Percentiles rank a stretch among this genome's conserved stretches.
These are phyloP conservation scores for Apostichopus parvimensis DNA, from an alignment of 35 echinoderm and acorn worm genomes.

Conservation along the genomic window DNA sequence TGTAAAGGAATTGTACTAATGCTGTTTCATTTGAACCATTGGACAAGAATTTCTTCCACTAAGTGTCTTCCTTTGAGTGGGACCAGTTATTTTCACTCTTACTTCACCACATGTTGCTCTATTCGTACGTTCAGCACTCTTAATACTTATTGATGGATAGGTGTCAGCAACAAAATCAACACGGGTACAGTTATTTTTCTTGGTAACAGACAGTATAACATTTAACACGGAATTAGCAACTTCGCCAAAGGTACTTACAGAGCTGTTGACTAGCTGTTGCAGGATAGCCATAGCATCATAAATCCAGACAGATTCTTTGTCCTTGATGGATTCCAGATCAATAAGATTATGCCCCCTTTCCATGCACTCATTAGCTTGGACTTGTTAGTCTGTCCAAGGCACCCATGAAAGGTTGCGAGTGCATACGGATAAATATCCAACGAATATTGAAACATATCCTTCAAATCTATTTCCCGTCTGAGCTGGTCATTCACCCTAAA, in stretches of 20 bases:
- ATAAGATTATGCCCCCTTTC: neutral
- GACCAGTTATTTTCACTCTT: neutral
- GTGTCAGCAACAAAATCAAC: conserved; percentile 62
- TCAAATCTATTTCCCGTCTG: too few species aligned
- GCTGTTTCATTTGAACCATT: too few species aligned
- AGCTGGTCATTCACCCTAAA: too few species aligned
- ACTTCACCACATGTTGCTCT: conserved; percentile 9
- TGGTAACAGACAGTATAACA: conserved; percentile 22
- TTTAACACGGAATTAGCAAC: conserved; percentile 42
- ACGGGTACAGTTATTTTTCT: neutral
- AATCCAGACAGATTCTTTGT: conserved; percentile 23
- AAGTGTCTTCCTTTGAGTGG: too few species aligned
- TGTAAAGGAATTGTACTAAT: too few species aligned
- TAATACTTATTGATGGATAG: conserved; percentile 31
- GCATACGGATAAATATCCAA: too few species aligned
- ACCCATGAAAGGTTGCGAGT: too few species aligned
- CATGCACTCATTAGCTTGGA: too few species aligned
- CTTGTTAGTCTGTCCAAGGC: too few species aligned
- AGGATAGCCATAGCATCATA: conserved; percentile 62
- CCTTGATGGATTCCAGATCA: neutral
- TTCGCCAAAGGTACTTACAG: conserved; percentile 42
- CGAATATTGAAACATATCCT: too few species aligned
- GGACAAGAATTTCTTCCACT: too few species aligned
- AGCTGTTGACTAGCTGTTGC: conserved; percentile 46
- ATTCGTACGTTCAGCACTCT: conserved; percentile 47